Evolutionary conservation across 1,140 invertebrate species (phyloP), one percentile per base, ranked within the genome.

Genomic region (Danaus plexippus): DNA sequence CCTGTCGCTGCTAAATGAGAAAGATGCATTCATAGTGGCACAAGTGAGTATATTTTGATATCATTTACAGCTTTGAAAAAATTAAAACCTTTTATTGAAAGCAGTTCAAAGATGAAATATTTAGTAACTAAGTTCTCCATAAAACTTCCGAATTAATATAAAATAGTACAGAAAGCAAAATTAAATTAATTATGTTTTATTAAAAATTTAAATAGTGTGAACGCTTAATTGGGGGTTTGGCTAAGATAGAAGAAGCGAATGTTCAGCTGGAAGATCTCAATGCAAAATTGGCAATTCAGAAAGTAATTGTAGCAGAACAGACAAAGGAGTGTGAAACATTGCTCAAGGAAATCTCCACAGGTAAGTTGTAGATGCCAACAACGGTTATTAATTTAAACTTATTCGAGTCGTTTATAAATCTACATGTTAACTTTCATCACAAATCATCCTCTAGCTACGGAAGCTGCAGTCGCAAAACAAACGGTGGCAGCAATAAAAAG

Each of bases 191-290:
- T 11, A 47, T 47, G 9, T 47, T 13, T 3, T 13, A 47, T 47
- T 47, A 13, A 47, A 13, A 47, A n/a, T 13, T 47, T 42, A 32
- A 12, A 22, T 54, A 92, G 89, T 93, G 90, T 76, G 90, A 93
- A 64, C 87, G 92, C 66, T 73, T 94, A 9, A 87, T 87, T 47
- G 91, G 91, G 67, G 94, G 94, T 45, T 73, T 96, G 46, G 86
- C 88, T 41, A 96, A 95, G 85, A 95, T 96, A 49, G 92, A 90
- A 10, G 94, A 96, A 80, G 94, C 94, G 2, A 92, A 92, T 46
- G 89, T 90, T 3, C 92, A 94, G 73, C 71, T 95, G 42, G 89
- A 90, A 15, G 89, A 92, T 46, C 77, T 96, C 9, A 95, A 95
- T 77, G 88, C 90, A 9, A 92, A 93, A 67, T 73, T 96, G 10